Evolutionary conservation across 1,140 invertebrate species (phyloP).

Genomic region (Aphelenchoides avenae): DNA sequence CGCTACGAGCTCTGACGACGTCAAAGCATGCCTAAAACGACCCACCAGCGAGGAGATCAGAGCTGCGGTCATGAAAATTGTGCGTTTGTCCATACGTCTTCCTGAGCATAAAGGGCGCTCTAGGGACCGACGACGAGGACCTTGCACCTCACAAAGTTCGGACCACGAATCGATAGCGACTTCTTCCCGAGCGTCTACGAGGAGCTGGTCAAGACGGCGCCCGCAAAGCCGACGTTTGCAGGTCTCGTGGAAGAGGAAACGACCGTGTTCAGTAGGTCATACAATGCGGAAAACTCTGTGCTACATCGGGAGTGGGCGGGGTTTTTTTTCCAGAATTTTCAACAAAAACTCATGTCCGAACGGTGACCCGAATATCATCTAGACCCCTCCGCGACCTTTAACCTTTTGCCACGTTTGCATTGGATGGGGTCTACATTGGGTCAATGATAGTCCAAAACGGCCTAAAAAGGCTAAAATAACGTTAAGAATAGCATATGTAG

Average conservation of each 20-base stretch:
- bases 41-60: slow-evolving; percentile 23
- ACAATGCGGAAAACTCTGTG: too few relatives aligned
- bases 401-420: too few relatives aligned
- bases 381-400: too few relatives aligned
- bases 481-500: too few relatives aligned
- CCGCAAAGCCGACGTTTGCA: slow-evolving; percentile 27
- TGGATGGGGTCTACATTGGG: too few relatives aligned
- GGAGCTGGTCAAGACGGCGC: slow-evolving; percentile 27
- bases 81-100: slow-evolving; percentile 2
- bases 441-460: too few relatives aligned
- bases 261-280: slow-evolving; percentile 29
- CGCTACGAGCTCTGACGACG: slow-evolving; percentile 10
- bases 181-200: slow-evolving; percentile 28
- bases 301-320: too few relatives aligned
- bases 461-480: too few relatives aligned
- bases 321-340: too few relatives aligned
- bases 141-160: slow-evolving; percentile 32
- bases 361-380: too few relatives aligned
- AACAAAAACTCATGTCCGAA: too few relatives aligned
- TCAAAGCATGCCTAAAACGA: slow-evolving; percentile 31
- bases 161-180: slow-evolving; percentile 27
- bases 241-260: slow-evolving; percentile 17
- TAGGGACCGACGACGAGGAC: slow-evolving; percentile 19
- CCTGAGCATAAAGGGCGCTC: not conserved
- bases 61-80: slow-evolving; percentile 27